phyloP scores from a whole-genome alignment of 2,888 invertebrate genomes.

The Patella pellucida region DNA sequence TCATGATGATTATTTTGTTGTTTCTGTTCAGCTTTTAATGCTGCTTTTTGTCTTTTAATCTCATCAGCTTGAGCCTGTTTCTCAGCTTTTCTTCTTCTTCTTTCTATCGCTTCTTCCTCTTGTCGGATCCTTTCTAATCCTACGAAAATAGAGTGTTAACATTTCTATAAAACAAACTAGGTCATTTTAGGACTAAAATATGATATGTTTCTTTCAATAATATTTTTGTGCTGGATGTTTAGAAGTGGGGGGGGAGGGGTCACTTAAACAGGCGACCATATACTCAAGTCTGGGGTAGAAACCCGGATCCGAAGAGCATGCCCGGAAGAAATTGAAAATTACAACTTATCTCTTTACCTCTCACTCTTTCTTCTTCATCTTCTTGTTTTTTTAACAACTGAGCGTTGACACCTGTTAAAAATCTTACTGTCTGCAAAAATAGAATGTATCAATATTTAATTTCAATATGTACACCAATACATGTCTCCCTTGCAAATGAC shows the following conservation, averaged over 20 bases:
- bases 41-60: slow-evolving; percentile 35
- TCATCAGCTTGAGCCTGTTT: slow-evolving; percentile 40
- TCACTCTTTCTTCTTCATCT: slow-evolving; percentile 41
- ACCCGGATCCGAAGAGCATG: too few species aligned
- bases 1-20: slow-evolving; percentile 11
- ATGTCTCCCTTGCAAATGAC: too few species aligned
- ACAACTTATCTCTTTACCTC: slow-evolving; percentile 37
- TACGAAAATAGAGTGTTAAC: slow-evolving; percentile 12
- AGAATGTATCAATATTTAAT: slow-evolving; percentile 1
- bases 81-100: slow-evolving; percentile 36
- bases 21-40: slow-evolving; percentile 27
- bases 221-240: not conserved
- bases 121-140: slow-evolving; percentile 35
- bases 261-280: too few species aligned
- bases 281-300: too few species aligned
- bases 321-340: too few species aligned
- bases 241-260: too few species aligned
- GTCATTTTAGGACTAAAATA: too few species aligned
- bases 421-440: slow-evolving; percentile 49
- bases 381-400: slow-evolving; percentile 51
- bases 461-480: too few species aligned
- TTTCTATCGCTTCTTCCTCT: slow-evolving; percentile 30
- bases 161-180: too few species aligned
- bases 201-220: not conserved
- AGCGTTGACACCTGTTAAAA: slow-evolving; percentile 49